These are phyloP conservation scores for Tachysurus fulvidraco DNA, from an alignment of 2,113 vertebrate species.

Conservation along the genomic window DNA sequence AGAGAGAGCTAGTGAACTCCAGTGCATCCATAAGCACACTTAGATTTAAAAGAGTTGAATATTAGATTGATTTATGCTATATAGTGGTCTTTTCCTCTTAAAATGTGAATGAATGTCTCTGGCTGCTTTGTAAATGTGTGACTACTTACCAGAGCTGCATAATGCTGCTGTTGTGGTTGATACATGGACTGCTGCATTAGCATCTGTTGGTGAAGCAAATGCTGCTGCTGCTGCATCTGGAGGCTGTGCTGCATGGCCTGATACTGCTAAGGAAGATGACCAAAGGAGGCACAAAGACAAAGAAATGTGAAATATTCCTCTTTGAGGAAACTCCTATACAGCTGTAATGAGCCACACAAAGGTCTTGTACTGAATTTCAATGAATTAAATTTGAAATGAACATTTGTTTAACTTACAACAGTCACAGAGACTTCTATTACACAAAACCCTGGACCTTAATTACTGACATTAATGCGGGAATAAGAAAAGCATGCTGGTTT, in stretches of 20 bases:
- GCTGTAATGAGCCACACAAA: background rate
- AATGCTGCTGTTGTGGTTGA: constrained; percentile 70
- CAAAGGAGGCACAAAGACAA: background rate
- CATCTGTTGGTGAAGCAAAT: constrained; percentile 84
- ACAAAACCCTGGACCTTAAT: background rate
- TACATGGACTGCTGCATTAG: constrained; percentile 81
- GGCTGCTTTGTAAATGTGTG: background rate
- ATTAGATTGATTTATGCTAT: background rate
- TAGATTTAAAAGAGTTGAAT: background rate
- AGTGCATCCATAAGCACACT: background rate
- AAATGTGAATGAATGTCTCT: background rate
- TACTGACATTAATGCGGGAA: background rate
- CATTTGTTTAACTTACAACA: background rate
- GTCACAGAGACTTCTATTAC: background rate
- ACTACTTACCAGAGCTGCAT: constrained; percentile 81
- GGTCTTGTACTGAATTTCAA: too few species aligned
- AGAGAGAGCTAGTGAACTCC: background rate
- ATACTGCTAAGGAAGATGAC: constrained; percentile 67
- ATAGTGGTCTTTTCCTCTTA: background rate
- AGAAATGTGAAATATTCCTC: background rate
- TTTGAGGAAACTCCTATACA: background rate
- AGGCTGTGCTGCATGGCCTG: constrained; percentile 82
- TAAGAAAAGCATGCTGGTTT: background rate
- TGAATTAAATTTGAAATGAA: background rate
- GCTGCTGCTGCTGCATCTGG: constrained; percentile 78